Percentiles rank a stretch among this genome's conserved stretches.
These are phyloP conservation scores for Megathymus violae DNA, from an alignment of 1,140 invertebrate genomes.

Conservation along the genomic window DNA sequence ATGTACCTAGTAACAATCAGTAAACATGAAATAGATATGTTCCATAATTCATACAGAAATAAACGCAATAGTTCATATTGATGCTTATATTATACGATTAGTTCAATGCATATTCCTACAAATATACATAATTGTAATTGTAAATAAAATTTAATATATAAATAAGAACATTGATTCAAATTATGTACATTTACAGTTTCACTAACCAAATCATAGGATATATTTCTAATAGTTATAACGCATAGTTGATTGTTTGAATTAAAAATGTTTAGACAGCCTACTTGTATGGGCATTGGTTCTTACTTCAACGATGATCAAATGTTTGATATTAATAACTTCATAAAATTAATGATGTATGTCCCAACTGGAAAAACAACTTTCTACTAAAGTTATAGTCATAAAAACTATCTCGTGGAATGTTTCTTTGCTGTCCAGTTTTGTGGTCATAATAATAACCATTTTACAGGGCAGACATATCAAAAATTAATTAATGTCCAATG, in stretches of 20 bases:
- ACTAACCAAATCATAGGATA: conserved; percentile 12
- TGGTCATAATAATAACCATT: no score
- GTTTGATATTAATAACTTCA: no score
- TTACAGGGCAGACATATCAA: no score
- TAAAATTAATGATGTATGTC: no score
- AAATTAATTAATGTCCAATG: no score
- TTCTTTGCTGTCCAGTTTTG: no score
- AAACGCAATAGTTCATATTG: conserved; percentile 11
- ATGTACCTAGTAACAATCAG: conserved; percentile 66
- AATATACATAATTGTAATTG: not conserved
- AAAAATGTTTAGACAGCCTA: not conserved
- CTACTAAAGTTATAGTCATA: no score
- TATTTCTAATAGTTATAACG: not conserved
- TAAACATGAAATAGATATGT: conserved; percentile 78
- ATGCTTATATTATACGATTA: conserved; percentile 1
- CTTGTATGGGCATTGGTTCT: no score
- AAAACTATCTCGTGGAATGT: no score
- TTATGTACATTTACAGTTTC: conserved; percentile 10
- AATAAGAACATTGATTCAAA: not conserved
- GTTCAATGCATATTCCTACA: not conserved
- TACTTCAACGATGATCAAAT: no score
- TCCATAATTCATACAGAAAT: conserved; percentile 54
- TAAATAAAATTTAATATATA: conserved; percentile 1
- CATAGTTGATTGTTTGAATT: not conserved
- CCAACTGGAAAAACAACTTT: no score